Percentiles rank a stretch among this genome's conserved stretches.
phyloP scores from a whole-genome alignment of 2,113 vertebrate species.

The Oreamnos americanus region DNA sequence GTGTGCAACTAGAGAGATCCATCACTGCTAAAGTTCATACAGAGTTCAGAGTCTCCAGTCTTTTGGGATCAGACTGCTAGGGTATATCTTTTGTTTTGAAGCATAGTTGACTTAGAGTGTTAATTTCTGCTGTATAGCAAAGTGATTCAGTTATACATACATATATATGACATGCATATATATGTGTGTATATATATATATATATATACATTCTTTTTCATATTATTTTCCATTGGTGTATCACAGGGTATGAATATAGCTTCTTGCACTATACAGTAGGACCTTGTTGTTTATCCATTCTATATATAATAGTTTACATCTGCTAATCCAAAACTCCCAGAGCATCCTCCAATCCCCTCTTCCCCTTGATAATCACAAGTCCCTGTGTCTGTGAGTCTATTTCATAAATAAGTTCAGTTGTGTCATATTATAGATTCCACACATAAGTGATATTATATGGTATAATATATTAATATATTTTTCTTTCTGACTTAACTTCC shows the following conservation, averaged over 20 bases:
- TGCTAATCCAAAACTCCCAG: neutral
- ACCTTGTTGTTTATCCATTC: neutral
- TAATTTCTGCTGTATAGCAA: neutral
- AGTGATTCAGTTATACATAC: neutral
- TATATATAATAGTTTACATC: neutral
- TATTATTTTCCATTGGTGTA: neutral
- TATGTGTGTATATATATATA: accelerated
- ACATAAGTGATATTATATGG: neutral
- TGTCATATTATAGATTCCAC: neutral
- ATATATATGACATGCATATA: no score
- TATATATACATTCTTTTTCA: neutral
- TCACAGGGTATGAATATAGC: neutral
- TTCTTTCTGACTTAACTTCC: neutral
- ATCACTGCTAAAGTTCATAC: neutral
- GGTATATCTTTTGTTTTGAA: neutral
- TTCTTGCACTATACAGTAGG: neutral
- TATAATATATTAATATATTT: neutral
- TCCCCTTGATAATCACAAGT: neutral
- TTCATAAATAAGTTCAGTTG: neutral
- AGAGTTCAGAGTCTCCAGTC: neutral
- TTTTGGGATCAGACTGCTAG: neutral
- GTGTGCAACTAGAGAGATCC: neutral
- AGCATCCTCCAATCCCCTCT: neutral
- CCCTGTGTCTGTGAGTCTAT: neutral
- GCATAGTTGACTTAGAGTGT: neutral